Evolutionary conservation across 2,113 vertebrate genomes (phyloP), one percentile per base, ranked within the genome.

Genomic region (Kryptolebias marmoratus): DNA sequence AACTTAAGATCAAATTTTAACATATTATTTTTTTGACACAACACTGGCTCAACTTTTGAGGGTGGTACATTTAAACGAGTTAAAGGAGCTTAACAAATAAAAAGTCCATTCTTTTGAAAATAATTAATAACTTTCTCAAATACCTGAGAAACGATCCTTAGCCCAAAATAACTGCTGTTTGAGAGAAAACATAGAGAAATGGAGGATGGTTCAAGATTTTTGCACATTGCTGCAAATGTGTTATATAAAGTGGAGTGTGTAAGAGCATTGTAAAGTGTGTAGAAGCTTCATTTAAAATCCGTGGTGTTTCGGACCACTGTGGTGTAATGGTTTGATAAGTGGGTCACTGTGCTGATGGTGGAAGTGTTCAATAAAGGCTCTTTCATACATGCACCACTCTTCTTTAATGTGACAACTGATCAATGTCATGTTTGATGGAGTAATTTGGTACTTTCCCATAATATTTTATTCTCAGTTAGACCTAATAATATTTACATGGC

Each of bases 221-320:
- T 36, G 32, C 7, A 7, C 32, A 36, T 7, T 36, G 32, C 32
- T 36, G 7, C 22, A 36, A 36, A 36, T 36, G 32, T 36, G 32
- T 4, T 36, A 15, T 70, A 48, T 79, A 52, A 30, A 52, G n/a
- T 22, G n/a, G 16, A 16, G 12, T 22, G 22, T 52, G 32, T 50
- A 42, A 57, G 22, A 57, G 44, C 30, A 11, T 55, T n/a, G 32
- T 36, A 36, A 36, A 36, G 32, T 7, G 7, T 58, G 15, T 14
- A 56, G 36, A 49, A 56, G 50, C n/a, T 57, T 58, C 27, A 9
- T n/a, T 65, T 64, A 57, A n/a, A 42, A 28, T 28, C 22, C 16
- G 50, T n/a, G 27, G 8, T 42, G 48, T 18, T 36, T 36, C 32
- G 3, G 32, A 36, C 7, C 32, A 36, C 32, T 36, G 7, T 36